Conservation (phyloP, 2,113 vertebrate species). For the Mastomys coucha region DNA sequence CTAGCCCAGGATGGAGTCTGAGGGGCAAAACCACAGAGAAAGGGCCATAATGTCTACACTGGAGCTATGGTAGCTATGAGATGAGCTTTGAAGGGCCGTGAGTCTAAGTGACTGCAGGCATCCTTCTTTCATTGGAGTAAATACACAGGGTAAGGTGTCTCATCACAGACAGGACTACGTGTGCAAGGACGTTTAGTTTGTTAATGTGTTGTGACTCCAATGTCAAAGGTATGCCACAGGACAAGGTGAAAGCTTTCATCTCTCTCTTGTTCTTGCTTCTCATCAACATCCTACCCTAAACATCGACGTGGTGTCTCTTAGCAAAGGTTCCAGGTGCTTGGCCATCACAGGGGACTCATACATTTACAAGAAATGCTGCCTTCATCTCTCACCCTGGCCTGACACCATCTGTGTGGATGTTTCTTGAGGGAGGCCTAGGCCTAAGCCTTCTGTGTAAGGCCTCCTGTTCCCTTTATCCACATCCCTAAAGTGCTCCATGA, state of each 20-base stretch:
- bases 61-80: neutral
- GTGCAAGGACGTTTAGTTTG: neutral
- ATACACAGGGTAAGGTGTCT: neutral
- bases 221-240: neutral
- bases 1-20: accelerated
- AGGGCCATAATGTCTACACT: neutral
- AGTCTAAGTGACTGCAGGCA: neutral
- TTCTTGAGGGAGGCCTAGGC: neutral
- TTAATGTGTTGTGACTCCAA: neutral
- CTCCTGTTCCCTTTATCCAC: too few species aligned
- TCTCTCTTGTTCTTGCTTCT: neutral
- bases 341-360: accelerated
- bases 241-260: neutral
- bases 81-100: neutral
- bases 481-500: neutral
- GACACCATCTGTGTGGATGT: neutral
- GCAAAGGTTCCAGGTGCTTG: neutral
- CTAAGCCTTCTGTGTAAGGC: neutral
- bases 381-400: neutral
- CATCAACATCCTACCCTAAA: neutral
- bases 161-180: neutral
- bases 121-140: neutral
- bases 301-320: neutral
- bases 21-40: neutral
- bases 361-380: neutral